Percentiles rank a stretch among this genome's conserved stretches.
Conservation (phyloP, 2,113 vertebrate genomes). For the Excalfactoria chinensis region DNA sequence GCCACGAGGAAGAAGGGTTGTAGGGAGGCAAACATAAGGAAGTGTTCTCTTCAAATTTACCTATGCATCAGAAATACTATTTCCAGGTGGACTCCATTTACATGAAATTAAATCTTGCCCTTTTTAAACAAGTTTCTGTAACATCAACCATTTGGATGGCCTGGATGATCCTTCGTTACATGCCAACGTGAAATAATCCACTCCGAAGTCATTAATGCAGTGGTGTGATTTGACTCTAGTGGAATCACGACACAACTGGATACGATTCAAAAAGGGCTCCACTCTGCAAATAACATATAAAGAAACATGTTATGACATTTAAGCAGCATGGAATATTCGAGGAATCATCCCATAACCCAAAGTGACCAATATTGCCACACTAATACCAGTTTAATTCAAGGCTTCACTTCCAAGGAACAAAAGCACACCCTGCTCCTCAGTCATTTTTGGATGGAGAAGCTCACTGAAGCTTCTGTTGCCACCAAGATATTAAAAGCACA, state of each 20-base stretch:
- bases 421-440: background rate
- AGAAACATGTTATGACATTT: background rate
- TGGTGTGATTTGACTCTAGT: background rate
- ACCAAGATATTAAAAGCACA: background rate
- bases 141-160: background rate
- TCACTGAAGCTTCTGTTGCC: background rate
- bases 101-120: background rate
- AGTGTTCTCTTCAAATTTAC: background rate
- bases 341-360: background rate
- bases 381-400: background rate
- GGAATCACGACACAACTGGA: background rate
- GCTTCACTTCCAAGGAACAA: background rate
- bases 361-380: background rate
- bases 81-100: background rate
- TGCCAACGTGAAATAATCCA: background rate
- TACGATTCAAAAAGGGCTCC: background rate
- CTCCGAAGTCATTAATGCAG: background rate
- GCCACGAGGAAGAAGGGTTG: background rate
- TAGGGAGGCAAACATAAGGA: background rate
- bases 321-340: background rate
- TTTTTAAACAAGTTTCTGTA: background rate
- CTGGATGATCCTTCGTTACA: fast-evolving
- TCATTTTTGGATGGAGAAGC: background rate
- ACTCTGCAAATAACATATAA: background rate
- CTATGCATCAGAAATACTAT: background rate